Conservation (phyloP, 92 coral and sea anemone genomes). For the Bergia puertoricense region DNA sequence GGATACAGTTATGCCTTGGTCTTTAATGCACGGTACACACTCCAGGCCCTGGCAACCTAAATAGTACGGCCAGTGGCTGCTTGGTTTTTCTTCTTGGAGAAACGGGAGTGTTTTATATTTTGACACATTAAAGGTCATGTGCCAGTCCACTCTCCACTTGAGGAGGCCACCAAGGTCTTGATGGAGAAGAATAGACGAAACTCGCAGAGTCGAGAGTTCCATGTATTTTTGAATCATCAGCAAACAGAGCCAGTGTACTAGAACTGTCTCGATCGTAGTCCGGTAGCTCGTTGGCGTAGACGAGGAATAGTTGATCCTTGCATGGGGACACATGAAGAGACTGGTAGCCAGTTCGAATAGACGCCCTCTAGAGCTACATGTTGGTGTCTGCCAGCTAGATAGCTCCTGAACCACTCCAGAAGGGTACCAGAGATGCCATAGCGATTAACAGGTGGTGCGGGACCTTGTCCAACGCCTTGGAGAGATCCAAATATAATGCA, state of each 20-base stretch:
- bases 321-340: no score
- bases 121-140: slow-evolving; percentile 28
- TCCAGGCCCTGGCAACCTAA: not conserved
- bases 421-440: no score
- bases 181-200: slow-evolving; percentile 21
- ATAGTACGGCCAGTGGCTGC: slow-evolving; percentile 1
- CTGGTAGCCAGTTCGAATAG: no score
- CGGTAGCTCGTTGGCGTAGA: slow-evolving; percentile 51
- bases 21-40: not conserved
- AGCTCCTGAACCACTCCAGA: no score
- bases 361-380: no score
- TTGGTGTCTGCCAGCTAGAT: no score
- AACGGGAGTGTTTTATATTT: slow-evolving; percentile 30
- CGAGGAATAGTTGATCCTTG: not conserved
- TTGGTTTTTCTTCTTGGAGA: slow-evolving; percentile 12
- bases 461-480: no score
- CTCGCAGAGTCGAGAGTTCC: not conserved
- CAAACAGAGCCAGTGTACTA: not conserved
- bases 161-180: slow-evolving; percentile 34
- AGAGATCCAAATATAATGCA: slow-evolving; percentile 8
- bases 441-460: no score
- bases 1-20: slow-evolving; percentile 28
- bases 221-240: no score
- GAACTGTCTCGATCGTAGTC: slow-evolving; percentile 34
- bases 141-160: slow-evolving; percentile 30